Evolutionary conservation across 1,140 invertebrate genomes (phyloP).

Genomic region (Drosophila suzukii): DNA sequence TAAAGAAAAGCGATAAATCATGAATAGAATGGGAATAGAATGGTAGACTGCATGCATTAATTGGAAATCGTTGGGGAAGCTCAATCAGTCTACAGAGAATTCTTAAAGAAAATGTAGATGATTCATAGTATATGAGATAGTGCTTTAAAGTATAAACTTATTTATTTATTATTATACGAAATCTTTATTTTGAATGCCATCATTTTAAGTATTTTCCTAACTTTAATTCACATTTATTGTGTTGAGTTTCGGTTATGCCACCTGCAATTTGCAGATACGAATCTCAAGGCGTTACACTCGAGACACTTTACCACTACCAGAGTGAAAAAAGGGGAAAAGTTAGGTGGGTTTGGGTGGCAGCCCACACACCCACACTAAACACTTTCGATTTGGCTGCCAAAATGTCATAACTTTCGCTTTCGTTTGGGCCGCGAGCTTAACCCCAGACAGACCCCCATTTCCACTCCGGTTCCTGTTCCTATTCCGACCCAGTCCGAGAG

Average conservation of each 20-base stretch:
- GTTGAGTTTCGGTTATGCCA: conserved; percentile 18
- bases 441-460: conserved; percentile 25
- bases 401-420: conserved; percentile 79
- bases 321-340: neutral
- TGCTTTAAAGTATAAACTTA: no score
- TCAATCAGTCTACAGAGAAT: neutral
- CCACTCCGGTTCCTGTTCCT: conserved; percentile 6
- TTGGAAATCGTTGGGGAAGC: neutral
- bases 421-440: conserved; percentile 34
- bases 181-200: neutral
- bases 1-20: conserved; percentile 21
- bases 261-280: conserved; percentile 66
- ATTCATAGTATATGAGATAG: no score
- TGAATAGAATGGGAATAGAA: neutral
- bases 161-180: neutral
- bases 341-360: conserved; percentile 4
- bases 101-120: neutral
- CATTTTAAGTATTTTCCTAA: neutral
- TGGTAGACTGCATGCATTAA: neutral
- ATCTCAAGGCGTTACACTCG: conserved; percentile 30
- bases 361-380: conserved; percentile 34
- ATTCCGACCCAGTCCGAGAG: conserved; percentile 37
- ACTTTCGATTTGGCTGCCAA: conserved; percentile 68
- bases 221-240: conserved; percentile 4
- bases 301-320: neutral